These are phyloP conservation scores for Odocoileus virginianus DNA, from an alignment of 2,113 vertebrate genomes.

Conservation along the genomic window DNA sequence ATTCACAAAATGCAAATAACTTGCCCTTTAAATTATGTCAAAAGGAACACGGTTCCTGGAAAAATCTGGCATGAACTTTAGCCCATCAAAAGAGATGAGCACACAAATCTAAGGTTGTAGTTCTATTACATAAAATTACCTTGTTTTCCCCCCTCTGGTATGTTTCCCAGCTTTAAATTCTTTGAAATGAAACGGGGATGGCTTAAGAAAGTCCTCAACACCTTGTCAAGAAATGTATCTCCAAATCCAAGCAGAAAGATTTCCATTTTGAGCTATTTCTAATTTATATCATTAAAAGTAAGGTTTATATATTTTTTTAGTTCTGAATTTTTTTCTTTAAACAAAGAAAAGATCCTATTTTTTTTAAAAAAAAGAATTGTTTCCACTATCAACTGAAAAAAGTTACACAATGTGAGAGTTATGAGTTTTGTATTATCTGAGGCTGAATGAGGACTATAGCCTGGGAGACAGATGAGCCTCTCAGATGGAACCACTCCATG, in stretches of 20 bases:
- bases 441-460: neutral
- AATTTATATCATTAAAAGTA: slow-evolving; percentile 5
- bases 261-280: slow-evolving; percentile 10
- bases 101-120: neutral
- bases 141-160: neutral
- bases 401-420: neutral
- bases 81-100: neutral
- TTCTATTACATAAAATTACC: neutral
- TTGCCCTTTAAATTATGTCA: slow-evolving; percentile 39
- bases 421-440: neutral
- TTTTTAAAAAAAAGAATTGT: neutral
- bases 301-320: neutral
- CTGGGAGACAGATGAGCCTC: neutral
- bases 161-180: neutral
- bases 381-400: neutral
- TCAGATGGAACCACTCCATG: neutral
- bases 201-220: neutral
- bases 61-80: neutral
- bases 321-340: neutral
- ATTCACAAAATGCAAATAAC: slow-evolving; percentile 27
- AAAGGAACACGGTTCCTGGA: neutral
- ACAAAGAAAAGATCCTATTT: neutral
- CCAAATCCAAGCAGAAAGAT: neutral
- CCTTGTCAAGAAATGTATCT: neutral
- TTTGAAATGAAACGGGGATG: neutral